Percentiles rank a stretch among this genome's conserved stretches.
phyloP scores from a whole-genome alignment of 2,888 invertebrate species.

The Drosophila mimetica region DNA sequence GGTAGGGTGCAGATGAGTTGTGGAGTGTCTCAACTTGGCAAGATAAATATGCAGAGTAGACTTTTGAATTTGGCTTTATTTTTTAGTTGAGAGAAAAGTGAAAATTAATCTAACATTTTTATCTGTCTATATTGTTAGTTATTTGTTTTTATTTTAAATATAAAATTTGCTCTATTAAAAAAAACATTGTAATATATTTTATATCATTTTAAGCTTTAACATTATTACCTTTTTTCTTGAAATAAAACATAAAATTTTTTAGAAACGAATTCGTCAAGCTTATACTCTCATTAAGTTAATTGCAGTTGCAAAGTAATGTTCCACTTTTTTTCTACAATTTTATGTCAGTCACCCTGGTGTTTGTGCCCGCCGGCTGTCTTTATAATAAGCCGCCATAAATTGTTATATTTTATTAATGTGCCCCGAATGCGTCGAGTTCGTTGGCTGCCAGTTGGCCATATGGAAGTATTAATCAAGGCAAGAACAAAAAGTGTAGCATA shows the following conservation, averaged over 20 bases:
- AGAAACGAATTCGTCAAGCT: background rate
- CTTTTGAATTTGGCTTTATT: background rate
- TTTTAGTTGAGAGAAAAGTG: background rate
- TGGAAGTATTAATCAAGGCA: conserved; percentile 74
- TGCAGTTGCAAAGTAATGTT: background rate
- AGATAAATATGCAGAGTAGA: conserved; percentile 20
- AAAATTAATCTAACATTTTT: background rate
- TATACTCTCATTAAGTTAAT: conserved; percentile 29
- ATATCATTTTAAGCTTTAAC: no score
- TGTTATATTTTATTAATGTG: conserved; percentile 79
- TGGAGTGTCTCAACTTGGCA: conserved; percentile 9
- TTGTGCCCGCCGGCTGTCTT: conserved; percentile 41
- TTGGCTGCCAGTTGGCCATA: conserved; percentile 70
- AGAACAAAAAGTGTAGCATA: conserved; percentile 45
- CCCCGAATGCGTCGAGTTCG: conserved; percentile 65
- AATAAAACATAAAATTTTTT: background rate
- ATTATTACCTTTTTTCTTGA: no score
- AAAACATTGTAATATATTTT: background rate
- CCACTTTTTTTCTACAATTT: background rate
- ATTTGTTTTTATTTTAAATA: background rate
- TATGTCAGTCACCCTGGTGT: conserved; percentile 21
- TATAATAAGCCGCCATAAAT: conserved; percentile 77
- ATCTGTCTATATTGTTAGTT: background rate
- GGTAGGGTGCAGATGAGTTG: conserved; percentile 29
- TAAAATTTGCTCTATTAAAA: background rate